Evolutionary conservation across 2,888 invertebrate species (phyloP).

Genomic region (Teinopalpus imperialis): DNA sequence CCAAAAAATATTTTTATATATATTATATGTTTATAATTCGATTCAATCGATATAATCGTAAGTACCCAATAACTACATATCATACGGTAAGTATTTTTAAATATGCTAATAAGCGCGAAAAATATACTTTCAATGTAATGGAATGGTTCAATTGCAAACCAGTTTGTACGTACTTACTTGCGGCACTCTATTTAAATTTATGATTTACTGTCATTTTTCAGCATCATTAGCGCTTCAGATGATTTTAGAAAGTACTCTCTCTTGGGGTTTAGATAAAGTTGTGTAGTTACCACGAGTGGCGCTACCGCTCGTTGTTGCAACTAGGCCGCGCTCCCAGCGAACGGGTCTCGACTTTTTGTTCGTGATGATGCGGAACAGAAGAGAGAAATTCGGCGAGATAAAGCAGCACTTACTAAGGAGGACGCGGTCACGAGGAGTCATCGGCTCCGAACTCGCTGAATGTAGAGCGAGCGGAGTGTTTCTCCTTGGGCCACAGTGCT

Average conservation of each 20-base stretch:
- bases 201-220: slow-evolving; percentile 44
- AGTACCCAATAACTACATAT: too few relatives aligned
- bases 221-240: slow-evolving; percentile 46
- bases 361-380: slow-evolving; percentile 76
- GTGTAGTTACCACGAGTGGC: slow-evolving; percentile 32
- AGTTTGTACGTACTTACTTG: slow-evolving; percentile 27
- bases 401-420: slow-evolving; percentile 72
- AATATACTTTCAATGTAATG: slow-evolving; percentile 4
- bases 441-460: slow-evolving; percentile 70
- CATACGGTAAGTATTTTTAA: neutral
- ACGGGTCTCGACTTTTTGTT: slow-evolving; percentile 78
- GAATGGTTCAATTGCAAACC: slow-evolving; percentile 14
- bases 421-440: slow-evolving; percentile 78
- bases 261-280: slow-evolving; percentile 42
- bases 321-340: slow-evolving; percentile 72
- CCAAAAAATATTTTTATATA: too few relatives aligned
- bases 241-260: slow-evolving; percentile 42
- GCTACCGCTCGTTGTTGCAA: slow-evolving; percentile 51
- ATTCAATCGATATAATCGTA: too few relatives aligned
- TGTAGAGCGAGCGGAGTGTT: slow-evolving; percentile 72
- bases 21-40: too few relatives aligned
- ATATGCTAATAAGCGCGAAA: slow-evolving; percentile 7
- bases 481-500: slow-evolving; percentile 58
- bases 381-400: slow-evolving; percentile 79
- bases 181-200: slow-evolving; percentile 39